phyloP scores from a whole-genome alignment of 1,140 invertebrate genomes.

The Bathynomus jamesi region DNA sequence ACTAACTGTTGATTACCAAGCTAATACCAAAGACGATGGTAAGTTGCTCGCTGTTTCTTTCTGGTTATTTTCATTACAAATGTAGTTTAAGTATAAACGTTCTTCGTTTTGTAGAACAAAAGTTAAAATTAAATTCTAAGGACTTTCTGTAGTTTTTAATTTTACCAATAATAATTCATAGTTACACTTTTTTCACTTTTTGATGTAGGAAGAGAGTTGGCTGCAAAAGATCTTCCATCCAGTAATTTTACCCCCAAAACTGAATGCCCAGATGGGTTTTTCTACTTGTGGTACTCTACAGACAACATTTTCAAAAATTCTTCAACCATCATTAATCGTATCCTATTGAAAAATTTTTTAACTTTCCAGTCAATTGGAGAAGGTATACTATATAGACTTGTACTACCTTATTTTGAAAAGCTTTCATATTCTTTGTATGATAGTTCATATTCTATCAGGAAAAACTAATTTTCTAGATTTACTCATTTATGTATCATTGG shows the following conservation, averaged over 20 bases:
- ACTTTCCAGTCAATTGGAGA: not conserved
- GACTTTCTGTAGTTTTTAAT: too few relatives aligned
- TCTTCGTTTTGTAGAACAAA: too few relatives aligned
- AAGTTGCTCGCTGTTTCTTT: slow-evolving; percentile 4
- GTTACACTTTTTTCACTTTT: too few relatives aligned
- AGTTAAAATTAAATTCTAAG: slow-evolving; percentile 20
- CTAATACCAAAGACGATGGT: slow-evolving; percentile 20
- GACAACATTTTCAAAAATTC: slow-evolving; percentile 25
- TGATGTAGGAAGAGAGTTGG: too few relatives aligned
- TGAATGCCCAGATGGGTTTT: slow-evolving; percentile 23
- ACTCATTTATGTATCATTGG: not conserved
- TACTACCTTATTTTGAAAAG: not conserved
- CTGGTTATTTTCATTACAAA: too few relatives aligned
- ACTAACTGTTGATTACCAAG: slow-evolving; percentile 58
- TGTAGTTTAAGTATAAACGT: too few relatives aligned
- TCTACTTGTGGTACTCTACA: slow-evolving; percentile 24
- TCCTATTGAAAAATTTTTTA: slow-evolving; percentile 15
- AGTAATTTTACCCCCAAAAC: too few relatives aligned
- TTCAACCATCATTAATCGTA: slow-evolving; percentile 11
- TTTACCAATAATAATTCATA: too few relatives aligned
- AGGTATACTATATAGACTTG: not conserved
- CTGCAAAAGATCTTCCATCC: too few relatives aligned
- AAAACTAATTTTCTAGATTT: not conserved
- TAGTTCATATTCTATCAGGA: not conserved
- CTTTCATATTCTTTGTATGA: not conserved